A percentile compares a stretch with the other conserved stretches of the same genome.
phyloP scores from a whole-genome alignment of 1,140 invertebrate species.

The Odontomachus brunneus region DNA sequence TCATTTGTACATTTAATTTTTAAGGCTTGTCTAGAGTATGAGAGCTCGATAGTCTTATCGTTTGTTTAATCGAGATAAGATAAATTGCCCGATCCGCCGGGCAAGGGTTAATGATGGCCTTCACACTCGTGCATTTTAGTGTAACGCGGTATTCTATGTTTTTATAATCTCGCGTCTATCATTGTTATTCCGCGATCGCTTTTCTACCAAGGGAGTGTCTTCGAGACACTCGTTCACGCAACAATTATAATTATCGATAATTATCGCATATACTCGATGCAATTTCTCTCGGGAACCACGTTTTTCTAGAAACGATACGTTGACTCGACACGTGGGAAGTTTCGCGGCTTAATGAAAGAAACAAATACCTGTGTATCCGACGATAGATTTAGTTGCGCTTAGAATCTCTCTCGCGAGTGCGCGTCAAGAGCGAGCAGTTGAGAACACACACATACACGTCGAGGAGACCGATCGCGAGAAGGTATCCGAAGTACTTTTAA shows the following conservation, averaged over 20 bases:
- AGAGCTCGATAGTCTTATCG: slow-evolving; percentile 15
- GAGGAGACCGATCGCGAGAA: no score
- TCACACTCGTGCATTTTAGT: slow-evolving; percentile 19
- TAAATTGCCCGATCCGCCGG: neutral
- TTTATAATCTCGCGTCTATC: neutral
- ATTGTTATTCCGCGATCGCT: neutral
- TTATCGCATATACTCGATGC: slow-evolving; percentile 63
- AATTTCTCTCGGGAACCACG: slow-evolving; percentile 38
- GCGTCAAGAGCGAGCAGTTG: no score
- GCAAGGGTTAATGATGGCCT: slow-evolving; percentile 16
- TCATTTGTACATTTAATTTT: slow-evolving; percentile 30
- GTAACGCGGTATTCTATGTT: neutral
- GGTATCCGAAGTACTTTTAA: no score
- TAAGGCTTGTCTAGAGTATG: slow-evolving; percentile 19
- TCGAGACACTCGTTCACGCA: no score
- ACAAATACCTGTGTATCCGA: slow-evolving; percentile 37
- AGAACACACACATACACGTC: no score
- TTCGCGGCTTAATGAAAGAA: slow-evolving; percentile 33
- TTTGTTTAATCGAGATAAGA: slow-evolving; percentile 32
- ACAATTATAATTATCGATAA: no score
- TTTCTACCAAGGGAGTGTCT: slow-evolving; percentile 4
- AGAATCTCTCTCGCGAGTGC: slow-evolving; percentile 24
- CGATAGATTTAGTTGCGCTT: slow-evolving; percentile 50
- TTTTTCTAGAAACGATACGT: slow-evolving; percentile 47
- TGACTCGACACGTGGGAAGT: slow-evolving; percentile 55